A percentile compares a stretch with the other conserved stretches of the same genome.
Evolutionary conservation across 92 coral and sea anemone species (phyloP).

Genomic region (Umimayanthus kanabou): DNA sequence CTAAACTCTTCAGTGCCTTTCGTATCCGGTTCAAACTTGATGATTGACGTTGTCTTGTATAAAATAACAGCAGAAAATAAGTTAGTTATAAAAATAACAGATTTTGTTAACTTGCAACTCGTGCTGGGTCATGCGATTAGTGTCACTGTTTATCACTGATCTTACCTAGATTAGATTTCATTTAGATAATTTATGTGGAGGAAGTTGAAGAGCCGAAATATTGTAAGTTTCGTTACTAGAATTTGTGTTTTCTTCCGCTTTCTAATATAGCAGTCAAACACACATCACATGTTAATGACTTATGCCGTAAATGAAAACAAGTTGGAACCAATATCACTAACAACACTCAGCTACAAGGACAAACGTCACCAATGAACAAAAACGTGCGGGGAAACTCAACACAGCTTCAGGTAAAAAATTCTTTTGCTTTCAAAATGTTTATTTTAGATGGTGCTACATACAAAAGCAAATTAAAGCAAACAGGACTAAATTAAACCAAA

Average conservation of each 20-base stretch:
- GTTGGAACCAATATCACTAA: neutral
- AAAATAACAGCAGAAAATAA: conserved; percentile 6
- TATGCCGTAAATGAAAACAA: neutral
- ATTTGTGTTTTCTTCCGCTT: neutral
- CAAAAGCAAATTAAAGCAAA: too few species aligned
- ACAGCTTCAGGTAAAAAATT: too few species aligned
- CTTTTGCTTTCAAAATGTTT: too few species aligned
- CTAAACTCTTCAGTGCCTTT: neutral
- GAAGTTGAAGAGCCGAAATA: neutral
- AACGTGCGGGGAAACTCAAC: too few species aligned
- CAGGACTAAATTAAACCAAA: too few species aligned
- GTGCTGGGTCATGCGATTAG: neutral
- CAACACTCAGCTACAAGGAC: too few species aligned
- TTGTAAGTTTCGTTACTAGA: neutral
- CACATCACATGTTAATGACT: neutral
- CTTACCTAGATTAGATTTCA: neutral
- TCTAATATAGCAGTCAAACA: too few species aligned
- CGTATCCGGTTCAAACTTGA: neutral
- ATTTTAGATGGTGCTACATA: too few species aligned
- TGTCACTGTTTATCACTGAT: neutral
- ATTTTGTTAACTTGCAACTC: neutral
- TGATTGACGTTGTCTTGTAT: conserved; percentile 14
- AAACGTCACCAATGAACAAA: too few species aligned
- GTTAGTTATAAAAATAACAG: neutral
- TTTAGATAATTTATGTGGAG: neutral